Base-by-base conservation (phyloP, 2,888 invertebrate species). In the Hydrotaea diabolus region DNA sequence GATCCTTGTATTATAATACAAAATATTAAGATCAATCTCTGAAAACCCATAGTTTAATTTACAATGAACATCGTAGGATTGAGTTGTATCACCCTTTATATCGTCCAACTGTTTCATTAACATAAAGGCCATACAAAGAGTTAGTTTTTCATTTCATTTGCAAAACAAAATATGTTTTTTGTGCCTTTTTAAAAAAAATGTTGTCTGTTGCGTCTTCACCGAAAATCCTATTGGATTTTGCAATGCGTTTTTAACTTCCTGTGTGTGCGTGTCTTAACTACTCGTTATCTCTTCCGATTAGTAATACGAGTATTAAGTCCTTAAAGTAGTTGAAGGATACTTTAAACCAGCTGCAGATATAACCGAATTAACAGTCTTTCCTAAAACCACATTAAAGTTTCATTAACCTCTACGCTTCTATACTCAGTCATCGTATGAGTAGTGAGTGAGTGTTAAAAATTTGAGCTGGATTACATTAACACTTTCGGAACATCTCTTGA, bases 321-420 rank as follows among this genome's bases (percentile, higher is more conserved):
- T 49, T n/a, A 4, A 8, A 4, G n/a, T 49, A n/a, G 3, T 49
- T n/a, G 49, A n/a, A 1, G 49, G 3, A 49, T 49, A 49, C 13
- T 49, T 49, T 39, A 39, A 49, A n/a, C 5, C 49, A 49, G 7
- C n/a, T n/a, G n/a, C n/a, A 31, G 31, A 31, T 31, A 7, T 31
- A 31, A 49, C n/a, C 15, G 49, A 13, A 49, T 49, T n/a, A 49
- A 7, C 31, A 31, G 49, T n/a, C 49, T 49, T 49, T 49, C 2
- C n/a, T n/a, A 59, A 59, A 23, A 59, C 59, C 23, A 69, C 19
- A 69, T 46, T 69, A 69, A 69, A 69, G 21, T 46, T 46, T 8
- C 69, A 46, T 69, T 69, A 69, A 62, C 17, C 62, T n/a, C n/a
- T n/a, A n/a, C n/a, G 19, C 57, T 23, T 7, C 46, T 36, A 23